Evolutionary conservation across 2,888 invertebrate species (phyloP), one percentile per base, ranked within the genome.

Genomic region (Cryptus viduatorius): DNA sequence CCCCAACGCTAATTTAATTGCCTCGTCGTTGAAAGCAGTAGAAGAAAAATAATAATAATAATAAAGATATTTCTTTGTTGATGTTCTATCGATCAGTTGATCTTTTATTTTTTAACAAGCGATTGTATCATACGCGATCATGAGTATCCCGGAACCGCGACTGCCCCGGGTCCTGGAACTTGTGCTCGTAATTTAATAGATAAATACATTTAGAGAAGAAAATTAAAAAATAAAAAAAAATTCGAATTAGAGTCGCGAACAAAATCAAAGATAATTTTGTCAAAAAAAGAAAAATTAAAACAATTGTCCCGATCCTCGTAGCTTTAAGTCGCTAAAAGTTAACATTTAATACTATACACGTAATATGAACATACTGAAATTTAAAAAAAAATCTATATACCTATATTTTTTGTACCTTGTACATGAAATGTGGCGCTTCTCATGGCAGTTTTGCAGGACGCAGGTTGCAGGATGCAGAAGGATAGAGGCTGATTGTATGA

Each of bases 151-250:
- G 88, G 85, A 88, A 88, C 90, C 89, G 90, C 78, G 68, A 90
- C 92, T 92, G 92, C 92, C 92, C 92, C 91, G 88, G 90, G 88
- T 86, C 85, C 86, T 81, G 86, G 89, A 89, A 73, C 84, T 86
- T 85, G 65, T 82, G 19, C 82, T 85, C 75, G 46, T 50, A 4
- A 50, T 48, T 53, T 48, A 79, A 75, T 77, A 48, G 46, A 24
- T 24, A 69, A 67, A 65, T 19, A 12, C 37, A 65, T 61, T 8
- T 4, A n/a, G 72, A 59, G 3, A 14, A 56, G 2, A 67, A 16
- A 56, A 65, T 61, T 8, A 3, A n/a, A 73, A 59, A 48, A 65
- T n/a, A 65, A 65, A 76, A 53, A 50, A 50, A 42, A 48, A 61
- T 16, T 31, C 53, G 19, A 16, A 50, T 69, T 48, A 65, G 16